Percentiles rank a stretch among this genome's conserved stretches.
Evolutionary conservation across 37 sponge, comb jelly and placozoan genomes (phyloP).

Genomic region (Chondrosia reniformis): DNA sequence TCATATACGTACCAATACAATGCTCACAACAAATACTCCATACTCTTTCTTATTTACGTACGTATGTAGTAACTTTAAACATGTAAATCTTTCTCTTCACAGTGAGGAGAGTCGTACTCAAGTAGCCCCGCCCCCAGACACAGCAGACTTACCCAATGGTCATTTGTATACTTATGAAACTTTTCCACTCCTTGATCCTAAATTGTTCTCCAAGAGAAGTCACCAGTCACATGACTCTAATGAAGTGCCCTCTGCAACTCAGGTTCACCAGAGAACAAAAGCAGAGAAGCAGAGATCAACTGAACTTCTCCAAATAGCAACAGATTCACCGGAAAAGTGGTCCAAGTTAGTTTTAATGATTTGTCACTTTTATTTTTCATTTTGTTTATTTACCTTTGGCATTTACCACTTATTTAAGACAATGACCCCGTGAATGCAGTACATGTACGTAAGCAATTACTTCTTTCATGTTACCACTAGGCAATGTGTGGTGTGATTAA

Average conservation of each 20-base stretch:
- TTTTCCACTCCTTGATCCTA: background rate
- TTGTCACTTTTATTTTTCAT: too few relatives aligned
- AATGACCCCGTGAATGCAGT: too few relatives aligned
- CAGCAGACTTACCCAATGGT: slow-evolving; percentile 28
- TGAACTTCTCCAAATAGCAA: background rate
- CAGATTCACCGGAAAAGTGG: slow-evolving; percentile 2
- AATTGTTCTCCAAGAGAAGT: background rate
- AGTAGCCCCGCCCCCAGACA: slow-evolving; percentile 71
- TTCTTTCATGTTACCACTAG: background rate
- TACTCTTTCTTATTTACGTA: too few relatives aligned
- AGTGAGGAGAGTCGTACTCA: slow-evolving; percentile 37
- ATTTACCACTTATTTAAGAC: background rate
- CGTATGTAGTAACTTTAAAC: too few relatives aligned
- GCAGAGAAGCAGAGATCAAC: background rate
- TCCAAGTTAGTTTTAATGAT: slow-evolving; percentile 25
- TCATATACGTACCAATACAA: too few relatives aligned
- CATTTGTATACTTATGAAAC: slow-evolving; percentile 49
- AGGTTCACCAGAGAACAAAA: slow-evolving; percentile 7
- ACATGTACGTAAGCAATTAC: too few relatives aligned
- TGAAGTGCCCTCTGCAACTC: background rate
- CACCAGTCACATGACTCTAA: background rate
- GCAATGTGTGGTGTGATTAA: background rate
- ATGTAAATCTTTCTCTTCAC: too few relatives aligned
- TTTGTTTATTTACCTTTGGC: background rate
- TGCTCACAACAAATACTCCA: too few relatives aligned